Evolutionary conservation across 1,140 invertebrate genomes (phyloP), one percentile per base, ranked within the genome.

Genomic region (Drosophila sp.): DNA sequence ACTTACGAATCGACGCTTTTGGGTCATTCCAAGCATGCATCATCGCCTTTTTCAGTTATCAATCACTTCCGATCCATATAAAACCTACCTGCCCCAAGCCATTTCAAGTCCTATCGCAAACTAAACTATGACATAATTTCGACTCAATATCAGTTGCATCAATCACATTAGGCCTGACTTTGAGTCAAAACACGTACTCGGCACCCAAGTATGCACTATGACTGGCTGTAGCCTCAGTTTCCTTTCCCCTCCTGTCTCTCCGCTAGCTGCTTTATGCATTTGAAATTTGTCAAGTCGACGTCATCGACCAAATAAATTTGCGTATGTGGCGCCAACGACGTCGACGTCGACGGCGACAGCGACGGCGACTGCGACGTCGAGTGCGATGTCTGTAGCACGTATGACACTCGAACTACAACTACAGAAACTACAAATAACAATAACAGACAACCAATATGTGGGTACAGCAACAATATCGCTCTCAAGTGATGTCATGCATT

Each of bases 401-500:
- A 75, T 21, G 40, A 40, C 74, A 77, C 79, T 78, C 67, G 70
- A 75, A 56, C 78, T 66, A 72, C 50, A 40, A 72, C 73, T 71
- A 63, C 50, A 41, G n/a, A 34, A 36, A 32, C 5, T 43, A 36
- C 53, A 53, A 73, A 18, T n/a, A 34, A 53, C 48, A 61, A 34
- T 53, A 53, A 53, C 16, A 53, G 32, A 53, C 29, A 53, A 38
- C 36, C n/a, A 5, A 38, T 7, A 43, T 18, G 6, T 8, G 14
- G 1, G 13, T 16, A 43, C 70, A 72, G 58, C 16, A 45, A 45
- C 21, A 21, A 4, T 21, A 59, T 72, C 59, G 70, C 63, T 72
- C 53, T 74, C 43, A 79, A 89, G 82, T 87, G 82, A 87, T 87
- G 82, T 87, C 82, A 87, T 87, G 59, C 83, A 63, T 50, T 82